Percentiles rank a stretch among this genome's conserved stretches.
These are phyloP conservation scores for Chaetops frenatus DNA, from an alignment of 2,113 vertebrate species.

Conservation along the genomic window DNA sequence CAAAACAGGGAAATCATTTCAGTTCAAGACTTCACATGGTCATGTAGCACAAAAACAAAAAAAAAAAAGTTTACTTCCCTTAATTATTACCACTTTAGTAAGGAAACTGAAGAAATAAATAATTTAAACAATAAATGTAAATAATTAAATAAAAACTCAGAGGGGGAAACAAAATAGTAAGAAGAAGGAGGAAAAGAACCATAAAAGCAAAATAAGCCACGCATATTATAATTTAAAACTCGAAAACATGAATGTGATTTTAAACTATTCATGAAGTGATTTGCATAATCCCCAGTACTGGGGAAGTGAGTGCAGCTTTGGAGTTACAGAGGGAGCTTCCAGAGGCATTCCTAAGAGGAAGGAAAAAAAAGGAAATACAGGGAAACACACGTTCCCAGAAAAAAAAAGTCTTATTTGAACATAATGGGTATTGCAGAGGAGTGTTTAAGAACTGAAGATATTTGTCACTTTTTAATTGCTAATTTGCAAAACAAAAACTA, in stretches of 20 bases:
- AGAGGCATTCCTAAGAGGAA: neutral
- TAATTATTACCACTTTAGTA: neutral
- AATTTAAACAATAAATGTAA: neutral
- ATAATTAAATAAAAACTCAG: neutral
- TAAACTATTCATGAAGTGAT: neutral
- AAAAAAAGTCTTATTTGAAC: neutral
- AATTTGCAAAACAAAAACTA: slow-evolving; percentile 48
- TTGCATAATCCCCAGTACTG: neutral
- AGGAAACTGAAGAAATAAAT: neutral
- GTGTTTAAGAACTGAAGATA: neutral
- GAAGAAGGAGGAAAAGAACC: neutral
- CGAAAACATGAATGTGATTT: slow-evolving; percentile 1
- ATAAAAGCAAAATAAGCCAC: neutral
- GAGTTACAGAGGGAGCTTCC: neutral
- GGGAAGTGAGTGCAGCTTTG: neutral
- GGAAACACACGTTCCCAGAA: neutral
- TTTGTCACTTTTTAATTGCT: slow-evolving; percentile 46
- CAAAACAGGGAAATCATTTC: neutral
- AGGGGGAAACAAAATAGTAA: neutral
- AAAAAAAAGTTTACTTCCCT: neutral
- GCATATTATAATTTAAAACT: neutral
- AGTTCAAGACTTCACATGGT: neutral
- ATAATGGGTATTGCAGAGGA: neutral
- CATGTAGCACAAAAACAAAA: neutral
- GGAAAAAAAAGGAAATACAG: neutral